These are phyloP conservation scores for Bujurquina vittata DNA, from an alignment of 2,113 vertebrate species.

Conservation along the genomic window DNA sequence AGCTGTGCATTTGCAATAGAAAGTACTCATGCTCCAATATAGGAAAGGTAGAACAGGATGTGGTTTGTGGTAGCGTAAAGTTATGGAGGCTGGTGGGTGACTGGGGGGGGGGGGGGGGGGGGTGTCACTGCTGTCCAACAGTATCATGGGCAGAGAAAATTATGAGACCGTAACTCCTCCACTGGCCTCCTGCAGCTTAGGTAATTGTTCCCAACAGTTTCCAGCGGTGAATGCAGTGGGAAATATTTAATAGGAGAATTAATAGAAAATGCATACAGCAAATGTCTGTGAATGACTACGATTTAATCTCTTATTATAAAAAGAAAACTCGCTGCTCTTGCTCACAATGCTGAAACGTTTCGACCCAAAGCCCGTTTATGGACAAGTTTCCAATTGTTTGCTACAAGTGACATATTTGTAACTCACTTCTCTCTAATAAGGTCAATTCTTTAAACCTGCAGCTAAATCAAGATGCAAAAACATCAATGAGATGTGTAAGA, in stretches of 20 bases:
- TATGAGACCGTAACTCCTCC: not conserved
- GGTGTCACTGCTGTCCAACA: not conserved
- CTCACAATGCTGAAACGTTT: too few species aligned
- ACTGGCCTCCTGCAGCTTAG: not conserved
- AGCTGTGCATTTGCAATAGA: not conserved
- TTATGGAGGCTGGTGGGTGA: not conserved
- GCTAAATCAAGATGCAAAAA: not conserved
- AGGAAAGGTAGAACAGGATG: not conserved
- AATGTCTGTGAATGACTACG: not conserved
- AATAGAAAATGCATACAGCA: not conserved
- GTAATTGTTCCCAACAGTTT: slow-evolving; percentile 11
- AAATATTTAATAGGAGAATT: not conserved
- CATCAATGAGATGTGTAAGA: not conserved
- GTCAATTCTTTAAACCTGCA: too few species aligned
- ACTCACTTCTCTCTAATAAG: too few species aligned
- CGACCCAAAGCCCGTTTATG: not conserved
- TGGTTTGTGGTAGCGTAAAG: not conserved
- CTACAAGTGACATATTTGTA: not conserved
- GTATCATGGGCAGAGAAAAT: not conserved
- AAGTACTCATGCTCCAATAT: not conserved
- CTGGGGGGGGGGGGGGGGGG: not conserved
- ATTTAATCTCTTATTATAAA: too few species aligned
- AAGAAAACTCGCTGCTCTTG: too few species aligned
- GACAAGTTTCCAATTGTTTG: not conserved
- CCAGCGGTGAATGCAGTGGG: not conserved